These are phyloP conservation scores for Dendrocincla tyrannina DNA, from an alignment of 2,797 vertebrate genomes.

Conservation along the genomic window DNA sequence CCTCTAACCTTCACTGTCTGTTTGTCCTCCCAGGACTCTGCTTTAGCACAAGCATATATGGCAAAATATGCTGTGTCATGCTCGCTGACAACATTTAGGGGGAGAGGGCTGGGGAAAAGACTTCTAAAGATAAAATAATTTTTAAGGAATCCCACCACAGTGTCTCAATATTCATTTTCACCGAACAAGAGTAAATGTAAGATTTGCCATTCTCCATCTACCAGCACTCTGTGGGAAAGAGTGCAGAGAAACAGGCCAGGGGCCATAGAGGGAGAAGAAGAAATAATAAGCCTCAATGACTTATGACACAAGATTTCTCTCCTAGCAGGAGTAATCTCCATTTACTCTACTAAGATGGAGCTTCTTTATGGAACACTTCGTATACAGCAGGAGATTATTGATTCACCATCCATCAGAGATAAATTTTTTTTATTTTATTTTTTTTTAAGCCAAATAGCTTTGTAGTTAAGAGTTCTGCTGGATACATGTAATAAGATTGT, in stretches of 20 bases:
- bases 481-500: not conserved
- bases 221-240: not conserved
- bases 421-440: not conserved
- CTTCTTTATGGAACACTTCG: constrained; percentile 34
- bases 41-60: accelerated
- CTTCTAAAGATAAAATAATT: not conserved
- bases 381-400: not conserved
- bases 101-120: not conserved
- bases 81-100: not conserved
- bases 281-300: not conserved
- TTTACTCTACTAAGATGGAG: not conserved
- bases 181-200: not conserved
- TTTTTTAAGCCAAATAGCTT: constrained; percentile 6
- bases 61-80: not conserved
- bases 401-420: constrained; percentile 34
- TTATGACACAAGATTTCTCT: constrained; percentile 1
- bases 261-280: not conserved
- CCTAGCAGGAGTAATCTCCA: constrained; percentile 18
- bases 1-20: not conserved
- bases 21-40: not conserved
- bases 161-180: not conserved
- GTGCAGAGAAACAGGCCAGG: not conserved
- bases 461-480: constrained; percentile 15
- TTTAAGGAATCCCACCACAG: not conserved
- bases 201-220: not conserved